Conservation (phyloP, 1,140 invertebrate genomes). For the Leptopilina clavipes region DNA sequence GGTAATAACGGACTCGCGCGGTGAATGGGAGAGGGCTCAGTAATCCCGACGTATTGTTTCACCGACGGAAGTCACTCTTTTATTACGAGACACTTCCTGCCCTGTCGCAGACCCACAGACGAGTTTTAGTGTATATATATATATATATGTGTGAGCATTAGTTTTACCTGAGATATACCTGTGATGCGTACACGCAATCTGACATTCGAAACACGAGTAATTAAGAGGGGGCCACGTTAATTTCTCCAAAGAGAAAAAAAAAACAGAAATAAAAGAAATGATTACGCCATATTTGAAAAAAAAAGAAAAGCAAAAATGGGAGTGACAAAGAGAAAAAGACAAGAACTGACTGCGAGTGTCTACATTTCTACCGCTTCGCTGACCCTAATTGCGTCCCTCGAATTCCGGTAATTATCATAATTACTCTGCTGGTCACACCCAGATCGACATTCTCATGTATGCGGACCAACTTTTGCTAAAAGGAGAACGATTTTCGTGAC, state of each 20-base stretch:
- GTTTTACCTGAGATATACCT: slow-evolving; percentile 13
- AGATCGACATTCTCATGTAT: slow-evolving; percentile 51
- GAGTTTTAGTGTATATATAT: too few species aligned
- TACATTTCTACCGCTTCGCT: slow-evolving; percentile 58
- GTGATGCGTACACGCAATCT: slow-evolving; percentile 46
- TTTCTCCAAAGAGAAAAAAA: slow-evolving; percentile 53
- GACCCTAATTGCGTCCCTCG: slow-evolving; percentile 59
- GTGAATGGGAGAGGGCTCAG: slow-evolving; percentile 38
- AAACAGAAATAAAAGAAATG: slow-evolving; percentile 49
- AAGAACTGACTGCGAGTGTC: slow-evolving; percentile 44
- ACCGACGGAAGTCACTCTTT: slow-evolving; percentile 66
- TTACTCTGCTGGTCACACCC: slow-evolving; percentile 65
- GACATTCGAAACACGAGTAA: slow-evolving; percentile 43
- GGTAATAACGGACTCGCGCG: slow-evolving; percentile 48
- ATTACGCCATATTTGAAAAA: slow-evolving; percentile 38
- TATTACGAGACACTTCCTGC: slow-evolving; percentile 66
- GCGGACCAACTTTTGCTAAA: slow-evolving; percentile 15
- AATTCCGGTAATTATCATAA: slow-evolving; percentile 71
- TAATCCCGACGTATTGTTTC: slow-evolving; percentile 64
- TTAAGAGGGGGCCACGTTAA: slow-evolving; percentile 47
- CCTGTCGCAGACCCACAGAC: slow-evolving; percentile 44
- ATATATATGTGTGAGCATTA: slow-evolving; percentile 40
- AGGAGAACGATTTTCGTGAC: slow-evolving; percentile 29
- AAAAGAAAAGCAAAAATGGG: slow-evolving; percentile 23
- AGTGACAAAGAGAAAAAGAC: slow-evolving; percentile 55